Evolutionary conservation across 2,797 vertebrate species (phyloP), one percentile per base, ranked within the genome.

Genomic region (Sebastes jordani): DNA sequence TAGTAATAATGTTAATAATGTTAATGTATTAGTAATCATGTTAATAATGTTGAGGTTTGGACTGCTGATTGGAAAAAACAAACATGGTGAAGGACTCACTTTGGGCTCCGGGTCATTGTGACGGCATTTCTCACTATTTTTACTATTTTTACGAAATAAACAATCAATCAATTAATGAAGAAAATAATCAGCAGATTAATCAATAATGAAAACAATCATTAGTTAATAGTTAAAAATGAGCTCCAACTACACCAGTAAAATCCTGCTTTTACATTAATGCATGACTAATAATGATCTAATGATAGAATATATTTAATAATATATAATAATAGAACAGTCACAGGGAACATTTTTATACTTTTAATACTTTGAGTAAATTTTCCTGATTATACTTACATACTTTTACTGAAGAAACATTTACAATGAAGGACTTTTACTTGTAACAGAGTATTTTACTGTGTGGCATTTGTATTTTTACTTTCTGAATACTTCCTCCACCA

Each of bases 41-140:
- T 14, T 38, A 38, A 38, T 38, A 38, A 38, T 38, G 36, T 42
- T 38, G 36, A 38, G 36, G 36, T 38, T 38, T 38, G 36, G 36
- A 38, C 13, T 6, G 36, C 0, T 38, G 36, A 0, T 42, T 42
- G 38, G 38, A 42, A 0, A 16, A 42, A 58, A 59, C 1, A 30
- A 30, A 2, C 27, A 1, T 6, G 0, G 1, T 61, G 3, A 61
- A n/a, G 10, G 29, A 11, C 0, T 20, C 59, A 32, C 59, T 32
- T 29, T 59, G 56, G 56, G 14, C 2, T 59, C 14, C 2, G 56
- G 11, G 14, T 59, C 14, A 59, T 4, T 59, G 14, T 59, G 11
- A 29, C 2, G 4, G 6, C 25, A 18, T 59, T 56, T 58, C 25
- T 29, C 25, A 59, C 14, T 59, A 29, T 59, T 59, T 58, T 25